Evolutionary conservation across 2,888 invertebrate species (phyloP).

Genomic region (Thereva nobilitata): DNA sequence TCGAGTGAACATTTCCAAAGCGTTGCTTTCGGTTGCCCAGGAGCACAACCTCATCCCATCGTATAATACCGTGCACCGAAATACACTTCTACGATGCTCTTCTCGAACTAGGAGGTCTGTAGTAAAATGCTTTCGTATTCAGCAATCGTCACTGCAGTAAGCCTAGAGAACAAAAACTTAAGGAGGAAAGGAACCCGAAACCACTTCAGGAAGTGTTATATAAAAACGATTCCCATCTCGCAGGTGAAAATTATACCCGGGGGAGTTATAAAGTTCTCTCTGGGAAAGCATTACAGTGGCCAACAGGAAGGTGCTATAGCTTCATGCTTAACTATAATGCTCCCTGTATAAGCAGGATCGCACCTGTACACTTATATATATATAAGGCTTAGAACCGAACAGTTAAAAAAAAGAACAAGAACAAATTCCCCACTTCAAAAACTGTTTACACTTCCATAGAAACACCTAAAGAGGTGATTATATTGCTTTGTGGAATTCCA

Average conservation of each 20-base stretch:
- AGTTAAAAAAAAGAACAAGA: neutral
- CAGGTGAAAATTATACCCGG: constrained; percentile 35
- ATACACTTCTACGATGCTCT: too few relatives aligned
- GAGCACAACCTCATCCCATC: too few relatives aligned
- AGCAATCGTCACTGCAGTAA: constrained; percentile 35
- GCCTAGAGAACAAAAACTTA: constrained; percentile 28
- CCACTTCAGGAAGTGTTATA: constrained; percentile 35
- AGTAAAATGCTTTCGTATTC: constrained; percentile 28
- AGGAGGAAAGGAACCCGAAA: constrained; percentile 27
- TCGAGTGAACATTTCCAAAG: too few relatives aligned
- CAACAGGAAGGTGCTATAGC: constrained; percentile 25
- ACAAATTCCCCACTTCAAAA: constrained; percentile 20
- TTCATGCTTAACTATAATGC: constrained; percentile 24
- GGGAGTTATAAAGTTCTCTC: constrained; percentile 34
- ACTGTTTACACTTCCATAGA: constrained; percentile 30
- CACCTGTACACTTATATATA: constrained; percentile 24
- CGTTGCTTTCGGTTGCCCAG: too few relatives aligned
- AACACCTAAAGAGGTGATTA: constrained; percentile 34
- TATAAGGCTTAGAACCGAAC: neutral
- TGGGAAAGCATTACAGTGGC: constrained; percentile 29
- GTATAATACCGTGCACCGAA: too few relatives aligned
- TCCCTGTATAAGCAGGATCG: constrained; percentile 19
- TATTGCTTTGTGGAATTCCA: constrained; percentile 26
- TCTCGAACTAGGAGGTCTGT: neutral
- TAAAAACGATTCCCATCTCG: constrained; percentile 34